Evolutionary conservation across 2,888 invertebrate genomes (phyloP).

Genomic region (Danaus chrysippus): DNA sequence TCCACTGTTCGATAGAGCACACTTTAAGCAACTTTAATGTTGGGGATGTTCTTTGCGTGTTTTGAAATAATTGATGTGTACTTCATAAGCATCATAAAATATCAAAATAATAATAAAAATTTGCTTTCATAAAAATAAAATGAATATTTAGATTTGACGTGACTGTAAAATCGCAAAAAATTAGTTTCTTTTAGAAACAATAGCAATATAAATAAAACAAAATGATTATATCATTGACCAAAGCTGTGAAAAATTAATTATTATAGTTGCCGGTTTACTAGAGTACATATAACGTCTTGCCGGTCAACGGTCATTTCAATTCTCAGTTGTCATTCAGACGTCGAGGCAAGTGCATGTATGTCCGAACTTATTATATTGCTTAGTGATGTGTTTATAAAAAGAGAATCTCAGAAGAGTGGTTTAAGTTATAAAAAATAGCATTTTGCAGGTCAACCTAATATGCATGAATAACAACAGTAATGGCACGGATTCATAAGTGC

Average conservation of each 20-base stretch:
- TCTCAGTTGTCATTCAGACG: constrained; percentile 27
- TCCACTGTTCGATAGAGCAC: too few relatives aligned
- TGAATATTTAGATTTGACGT: too few relatives aligned
- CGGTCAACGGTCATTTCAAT: constrained; percentile 15
- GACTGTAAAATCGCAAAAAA: too few relatives aligned
- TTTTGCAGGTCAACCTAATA: constrained; percentile 12
- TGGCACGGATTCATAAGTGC: constrained; percentile 52
- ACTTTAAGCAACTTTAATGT: too few relatives aligned
- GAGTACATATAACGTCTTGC: constrained; percentile 22
- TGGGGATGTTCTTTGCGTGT: too few relatives aligned
- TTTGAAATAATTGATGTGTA: too few relatives aligned
- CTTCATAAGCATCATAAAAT: too few relatives aligned
- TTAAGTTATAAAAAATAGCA: neutral
- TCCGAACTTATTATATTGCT: neutral
- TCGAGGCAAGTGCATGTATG: constrained; percentile 24
- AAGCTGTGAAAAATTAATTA: neutral
- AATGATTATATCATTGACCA: too few relatives aligned
- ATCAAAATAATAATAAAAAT: too few relatives aligned
- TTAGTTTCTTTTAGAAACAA: too few relatives aligned
- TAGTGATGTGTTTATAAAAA: constrained; percentile 5
- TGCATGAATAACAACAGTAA: constrained; percentile 32
- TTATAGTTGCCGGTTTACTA: constrained; percentile 18
- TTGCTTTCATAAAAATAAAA: too few relatives aligned
- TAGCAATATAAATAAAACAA: too few relatives aligned
- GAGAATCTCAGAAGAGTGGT: neutral